Percentiles rank a stretch among this genome's conserved stretches.
These are phyloP conservation scores for Plagodis pulveraria DNA, from an alignment of 2,888 invertebrate species.

Conservation along the genomic window DNA sequence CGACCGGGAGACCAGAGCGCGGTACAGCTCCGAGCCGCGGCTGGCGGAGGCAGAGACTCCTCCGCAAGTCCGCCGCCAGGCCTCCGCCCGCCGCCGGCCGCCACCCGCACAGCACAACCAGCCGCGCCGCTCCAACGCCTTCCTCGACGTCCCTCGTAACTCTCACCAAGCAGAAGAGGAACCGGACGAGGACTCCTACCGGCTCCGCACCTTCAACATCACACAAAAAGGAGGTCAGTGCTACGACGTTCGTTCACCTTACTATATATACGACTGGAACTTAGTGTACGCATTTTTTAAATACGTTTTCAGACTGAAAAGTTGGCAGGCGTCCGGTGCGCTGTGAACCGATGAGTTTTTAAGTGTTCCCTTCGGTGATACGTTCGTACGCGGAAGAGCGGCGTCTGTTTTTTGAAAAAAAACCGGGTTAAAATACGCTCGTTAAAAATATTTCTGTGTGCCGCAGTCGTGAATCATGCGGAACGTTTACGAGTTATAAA, in stretches of 20 bases:
- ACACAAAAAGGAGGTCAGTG: constrained; percentile 93
- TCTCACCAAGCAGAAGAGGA: constrained; percentile 80
- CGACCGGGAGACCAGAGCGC: constrained; percentile 82
- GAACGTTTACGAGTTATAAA: constrained; percentile 70
- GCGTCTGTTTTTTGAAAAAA: constrained; percentile 40
- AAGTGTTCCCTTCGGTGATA: constrained; percentile 45
- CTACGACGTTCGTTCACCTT: constrained; percentile 74
- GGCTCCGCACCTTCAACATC: constrained; percentile 96
- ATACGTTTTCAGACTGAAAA: constrained; percentile 58
- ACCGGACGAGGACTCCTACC: constrained; percentile 94
- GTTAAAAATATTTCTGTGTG: constrained; percentile 59
- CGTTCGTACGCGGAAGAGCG: constrained; percentile 35
- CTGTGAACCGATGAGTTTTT: constrained; percentile 43
- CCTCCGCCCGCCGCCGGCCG: constrained; percentile 84
- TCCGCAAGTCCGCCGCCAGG: constrained; percentile 87
- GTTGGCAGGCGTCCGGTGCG: constrained; percentile 69
- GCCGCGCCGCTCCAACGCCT: constrained; percentile 88
- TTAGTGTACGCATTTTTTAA: constrained; percentile 59
- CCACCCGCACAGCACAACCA: constrained; percentile 74
- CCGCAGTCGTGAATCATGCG: constrained; percentile 67
- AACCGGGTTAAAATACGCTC: constrained; percentile 60
- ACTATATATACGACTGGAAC: constrained; percentile 66
- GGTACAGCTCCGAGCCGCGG: constrained; percentile 88
- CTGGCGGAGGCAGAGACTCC: constrained; percentile 88
- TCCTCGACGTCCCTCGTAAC: constrained; percentile 87